Base-by-base conservation (phyloP, 2,888 invertebrate species). In the Boloria selene region DNA sequence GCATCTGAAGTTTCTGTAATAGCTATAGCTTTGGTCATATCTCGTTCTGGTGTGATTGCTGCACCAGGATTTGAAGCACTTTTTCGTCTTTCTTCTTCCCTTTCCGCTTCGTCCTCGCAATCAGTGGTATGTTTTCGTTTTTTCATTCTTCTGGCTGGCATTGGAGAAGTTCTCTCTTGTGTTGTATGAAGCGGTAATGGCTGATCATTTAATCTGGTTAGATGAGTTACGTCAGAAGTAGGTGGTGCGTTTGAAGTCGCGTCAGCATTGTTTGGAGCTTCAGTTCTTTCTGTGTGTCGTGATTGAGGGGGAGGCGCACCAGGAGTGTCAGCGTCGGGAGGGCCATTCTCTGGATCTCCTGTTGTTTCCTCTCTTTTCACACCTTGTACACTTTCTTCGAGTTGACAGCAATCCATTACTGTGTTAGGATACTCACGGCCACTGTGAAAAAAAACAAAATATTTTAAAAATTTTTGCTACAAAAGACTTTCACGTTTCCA, bases 351-450 rank as follows among this genome's bases (percentile, higher is more conserved):
- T 51, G 96, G 96, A 83, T 97, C 97, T 72, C 96, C 96, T 0
- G 94, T 92, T 0, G 95, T 92, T 81, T 97, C 97, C 90, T 97
- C 97, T 70, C 97, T 93, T 83, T 97, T 97, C 31, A 97, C 97
- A 72, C 95, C 94, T 80, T 95, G 95, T 44, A 95, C 94, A 75
- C 95, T 96, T 77, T 97, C 96, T 85, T 97, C 97, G 81, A 98
- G 87, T 89, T 98, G 98, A 84, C 97, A 98, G 87, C 97, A 96
- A 88, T 98, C 98, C 96, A 98, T 96, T 56, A 98, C 96, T 61
- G 98, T 94, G 83, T 98, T 96, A 77, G 96, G 96, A 79, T 96
- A 97, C 87, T 98, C 98, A 61, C 96, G 94, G 42, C 96, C 96
- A 88, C 97, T 97, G n/a, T n/a, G 93, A 51, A 93, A 93, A 71